A percentile compares a stretch with the other conserved stretches of the same genome.
Evolutionary conservation across 92 coral and sea anemone genomes (phyloP).

Genomic region (Porites rus): DNA sequence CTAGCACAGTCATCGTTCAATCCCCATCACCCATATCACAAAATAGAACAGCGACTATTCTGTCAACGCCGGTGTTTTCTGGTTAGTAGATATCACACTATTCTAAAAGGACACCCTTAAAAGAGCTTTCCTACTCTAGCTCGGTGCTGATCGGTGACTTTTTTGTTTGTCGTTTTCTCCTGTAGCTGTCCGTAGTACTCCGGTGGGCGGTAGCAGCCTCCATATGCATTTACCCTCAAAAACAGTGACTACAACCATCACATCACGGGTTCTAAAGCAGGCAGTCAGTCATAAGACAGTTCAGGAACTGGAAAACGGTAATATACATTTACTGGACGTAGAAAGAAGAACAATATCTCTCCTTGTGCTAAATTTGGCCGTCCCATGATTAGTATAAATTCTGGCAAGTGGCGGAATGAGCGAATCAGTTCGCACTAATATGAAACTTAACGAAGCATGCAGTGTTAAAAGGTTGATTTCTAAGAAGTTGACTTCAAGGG

Average conservation of each 20-base stretch:
- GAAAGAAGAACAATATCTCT: too few relatives aligned
- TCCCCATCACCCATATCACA: background rate
- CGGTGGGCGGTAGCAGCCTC: background rate
- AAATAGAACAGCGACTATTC: background rate
- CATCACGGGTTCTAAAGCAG: background rate
- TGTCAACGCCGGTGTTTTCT: background rate
- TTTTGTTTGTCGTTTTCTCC: background rate
- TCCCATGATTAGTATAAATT: too few relatives aligned
- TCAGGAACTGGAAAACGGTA: conserved; percentile 33
- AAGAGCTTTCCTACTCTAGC: background rate
- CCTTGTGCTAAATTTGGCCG: too few relatives aligned
- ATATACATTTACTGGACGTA: background rate
- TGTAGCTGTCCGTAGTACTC: background rate
- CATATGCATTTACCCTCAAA: background rate
- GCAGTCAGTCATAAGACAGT: background rate
- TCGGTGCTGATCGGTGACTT: too few relatives aligned
- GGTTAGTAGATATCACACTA: background rate
- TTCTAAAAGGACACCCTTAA: background rate
- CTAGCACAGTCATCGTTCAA: background rate
- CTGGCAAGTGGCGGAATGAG: too few relatives aligned
- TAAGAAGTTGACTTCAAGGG: too few relatives aligned
- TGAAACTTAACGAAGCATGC: too few relatives aligned
- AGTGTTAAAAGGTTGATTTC: too few relatives aligned
- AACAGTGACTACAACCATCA: conserved; percentile 1
- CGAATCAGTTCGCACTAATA: too few relatives aligned